phyloP scores from a whole-genome alignment of 2,888 invertebrate genomes.

The Pollenia griseotomentosa region DNA sequence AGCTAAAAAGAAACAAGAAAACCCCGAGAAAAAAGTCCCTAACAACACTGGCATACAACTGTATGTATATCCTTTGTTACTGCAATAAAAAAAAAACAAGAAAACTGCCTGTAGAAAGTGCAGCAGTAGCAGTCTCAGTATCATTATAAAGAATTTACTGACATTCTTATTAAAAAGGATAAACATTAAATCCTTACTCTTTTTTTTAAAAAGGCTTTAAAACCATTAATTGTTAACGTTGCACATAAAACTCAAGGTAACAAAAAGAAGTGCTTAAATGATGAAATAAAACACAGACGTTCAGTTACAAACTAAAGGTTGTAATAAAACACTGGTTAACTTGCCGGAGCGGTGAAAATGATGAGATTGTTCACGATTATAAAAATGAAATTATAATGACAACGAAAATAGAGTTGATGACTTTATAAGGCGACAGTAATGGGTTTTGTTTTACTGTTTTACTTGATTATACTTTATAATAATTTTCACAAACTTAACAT shows the following conservation, averaged over 20 bases:
- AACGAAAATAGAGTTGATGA: conserved; percentile 43
- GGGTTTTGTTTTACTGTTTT: not conserved
- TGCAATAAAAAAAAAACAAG: conserved; percentile 24
- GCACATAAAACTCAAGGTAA: conserved; percentile 52
- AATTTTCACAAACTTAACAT: not conserved
- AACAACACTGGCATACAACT: conserved; percentile 2
- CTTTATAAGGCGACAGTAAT: conserved; percentile 23
- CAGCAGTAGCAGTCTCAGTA: not conserved
- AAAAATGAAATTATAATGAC: conserved; percentile 40
- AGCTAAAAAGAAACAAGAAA: not conserved
- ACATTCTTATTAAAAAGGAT: conserved; percentile 12
- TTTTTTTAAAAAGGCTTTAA: conserved; percentile 1
- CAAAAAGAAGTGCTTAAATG: not conserved
- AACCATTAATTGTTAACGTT: conserved; percentile 42
- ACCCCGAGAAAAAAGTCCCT: not conserved
- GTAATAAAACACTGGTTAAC: conserved; percentile 18
- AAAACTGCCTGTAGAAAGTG: conserved; percentile 30
- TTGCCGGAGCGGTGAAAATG: not conserved
- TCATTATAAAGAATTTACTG: conserved; percentile 19
- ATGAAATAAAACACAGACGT: not conserved
- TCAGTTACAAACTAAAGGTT: not conserved
- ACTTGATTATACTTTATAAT: not conserved
- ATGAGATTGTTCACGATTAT: not conserved
- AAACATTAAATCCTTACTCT: conserved; percentile 20
- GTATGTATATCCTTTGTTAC: conserved; percentile 23